Percentiles rank a stretch among this genome's conserved stretches.
Conservation (phyloP, 2,113 vertebrate species). For the Aepyceros melampus region DNA sequence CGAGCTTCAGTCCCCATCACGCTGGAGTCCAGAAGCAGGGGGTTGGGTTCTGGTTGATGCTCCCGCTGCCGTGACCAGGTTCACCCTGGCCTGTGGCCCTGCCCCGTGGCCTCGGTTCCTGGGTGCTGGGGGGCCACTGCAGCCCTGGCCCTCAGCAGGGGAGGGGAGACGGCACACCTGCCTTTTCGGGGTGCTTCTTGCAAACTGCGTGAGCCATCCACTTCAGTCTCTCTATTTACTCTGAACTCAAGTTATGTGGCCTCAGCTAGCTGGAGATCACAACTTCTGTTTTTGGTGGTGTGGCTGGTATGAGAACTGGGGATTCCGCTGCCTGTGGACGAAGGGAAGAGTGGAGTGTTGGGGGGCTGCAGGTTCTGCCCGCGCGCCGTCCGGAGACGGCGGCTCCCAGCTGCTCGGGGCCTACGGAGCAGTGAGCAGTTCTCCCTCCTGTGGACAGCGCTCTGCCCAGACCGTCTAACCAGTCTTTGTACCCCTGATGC, state of each 20-base stretch:
- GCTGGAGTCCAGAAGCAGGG: background rate
- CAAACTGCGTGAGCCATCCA: background rate
- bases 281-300: background rate
- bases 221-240: background rate
- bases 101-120: background rate
- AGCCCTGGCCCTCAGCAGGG: background rate
- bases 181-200: background rate
- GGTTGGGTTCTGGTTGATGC: background rate
- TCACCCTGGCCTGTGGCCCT: background rate
- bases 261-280: background rate
- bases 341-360: no score
- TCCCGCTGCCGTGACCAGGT: background rate
- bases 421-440: background rate
- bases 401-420: background rate
- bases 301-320: background rate
- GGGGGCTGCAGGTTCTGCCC: background rate
- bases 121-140: background rate
- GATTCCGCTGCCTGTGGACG: background rate
- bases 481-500: background rate
- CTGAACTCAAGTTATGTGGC: background rate
- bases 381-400: rapidly evolving
- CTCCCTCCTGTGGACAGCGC: background rate
- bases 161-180: background rate
- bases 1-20: background rate
- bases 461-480: background rate